phyloP scores from a whole-genome alignment of 1,140 invertebrate genomes.

The Lepidurus arcticus region DNA sequence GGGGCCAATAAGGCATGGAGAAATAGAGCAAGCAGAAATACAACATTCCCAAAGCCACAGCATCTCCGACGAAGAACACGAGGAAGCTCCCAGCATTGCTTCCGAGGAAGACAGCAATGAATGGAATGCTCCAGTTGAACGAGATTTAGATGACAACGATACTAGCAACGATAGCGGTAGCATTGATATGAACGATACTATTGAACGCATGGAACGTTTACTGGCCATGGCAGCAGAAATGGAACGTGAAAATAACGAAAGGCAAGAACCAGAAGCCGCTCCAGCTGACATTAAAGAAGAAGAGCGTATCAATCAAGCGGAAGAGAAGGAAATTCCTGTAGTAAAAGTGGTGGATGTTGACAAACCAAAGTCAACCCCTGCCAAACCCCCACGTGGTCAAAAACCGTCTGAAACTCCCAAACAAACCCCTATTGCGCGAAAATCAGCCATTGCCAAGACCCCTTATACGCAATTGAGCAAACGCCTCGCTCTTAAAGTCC shows the following conservation, averaged over 20 bases:
- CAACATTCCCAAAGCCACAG: background rate
- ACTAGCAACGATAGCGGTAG: background rate
- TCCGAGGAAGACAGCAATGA: background rate
- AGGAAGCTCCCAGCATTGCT: background rate
- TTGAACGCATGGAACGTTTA: background rate
- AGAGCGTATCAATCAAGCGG: background rate
- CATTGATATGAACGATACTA: background rate
- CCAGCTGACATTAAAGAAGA: background rate
- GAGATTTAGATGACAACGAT: background rate
- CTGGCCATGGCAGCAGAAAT: background rate
- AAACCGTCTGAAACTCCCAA: background rate
- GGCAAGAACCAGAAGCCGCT: background rate
- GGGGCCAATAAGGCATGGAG: too few relatives aligned
- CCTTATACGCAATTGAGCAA: background rate
- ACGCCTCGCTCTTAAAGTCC: background rate
- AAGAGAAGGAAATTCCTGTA: background rate
- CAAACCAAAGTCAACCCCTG: background rate
- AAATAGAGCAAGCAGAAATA: background rate
- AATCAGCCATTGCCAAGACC: background rate
- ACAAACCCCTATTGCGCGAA: background rate
- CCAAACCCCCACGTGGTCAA: background rate
- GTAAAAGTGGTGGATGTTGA: background rate
- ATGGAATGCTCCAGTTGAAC: background rate
- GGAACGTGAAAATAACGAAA: background rate
- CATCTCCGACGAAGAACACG: background rate